A percentile compares a stretch with the other conserved stretches of the same genome.
These are phyloP conservation scores for Anaspis maculata DNA, from an alignment of 2,888 invertebrate genomes.

Conservation along the genomic window DNA sequence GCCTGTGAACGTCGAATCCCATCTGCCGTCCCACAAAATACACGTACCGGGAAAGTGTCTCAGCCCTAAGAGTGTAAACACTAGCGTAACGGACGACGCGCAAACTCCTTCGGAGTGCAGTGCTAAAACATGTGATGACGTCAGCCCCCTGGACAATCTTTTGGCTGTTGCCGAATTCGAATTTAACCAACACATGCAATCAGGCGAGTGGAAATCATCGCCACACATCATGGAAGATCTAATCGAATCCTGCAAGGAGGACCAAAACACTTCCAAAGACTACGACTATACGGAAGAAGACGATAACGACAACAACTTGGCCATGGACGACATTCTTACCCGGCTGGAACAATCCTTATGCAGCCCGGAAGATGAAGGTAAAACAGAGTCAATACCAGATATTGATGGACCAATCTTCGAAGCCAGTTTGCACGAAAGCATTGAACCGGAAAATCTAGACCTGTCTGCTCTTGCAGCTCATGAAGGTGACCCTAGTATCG, in stretches of 20 bases:
- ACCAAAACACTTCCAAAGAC: slow-evolving; percentile 24
- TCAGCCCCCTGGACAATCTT: slow-evolving; percentile 51
- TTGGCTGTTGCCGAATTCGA: slow-evolving; percentile 58
- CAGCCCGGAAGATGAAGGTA: slow-evolving; percentile 28
- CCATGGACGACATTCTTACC: slow-evolving; percentile 53
- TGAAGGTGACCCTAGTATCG: no score
- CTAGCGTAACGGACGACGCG: slow-evolving; percentile 33
- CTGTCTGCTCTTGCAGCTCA: no score
- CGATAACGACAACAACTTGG: slow-evolving; percentile 41
- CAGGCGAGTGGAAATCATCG: slow-evolving; percentile 33
- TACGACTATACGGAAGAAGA: slow-evolving; percentile 41
- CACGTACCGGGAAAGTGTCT: slow-evolving; percentile 42
- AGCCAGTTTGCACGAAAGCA: no score
- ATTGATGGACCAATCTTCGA: no score
- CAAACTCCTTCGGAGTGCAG: slow-evolving; percentile 35
- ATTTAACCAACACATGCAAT: slow-evolving; percentile 50
- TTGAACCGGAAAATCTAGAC: no score
- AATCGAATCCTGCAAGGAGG: slow-evolving; percentile 34
- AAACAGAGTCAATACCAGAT: no score
- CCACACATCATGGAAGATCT: slow-evolving; percentile 15
- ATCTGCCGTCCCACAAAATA: slow-evolving; percentile 55
- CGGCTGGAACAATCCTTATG: slow-evolving; percentile 54
- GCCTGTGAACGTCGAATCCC: slow-evolving; percentile 51
- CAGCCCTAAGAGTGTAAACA: slow-evolving; percentile 35
- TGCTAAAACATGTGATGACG: slow-evolving; percentile 37